Evolutionary conservation across 2,113 vertebrate species (phyloP).

Genomic region (Nannospalax galili): DNA sequence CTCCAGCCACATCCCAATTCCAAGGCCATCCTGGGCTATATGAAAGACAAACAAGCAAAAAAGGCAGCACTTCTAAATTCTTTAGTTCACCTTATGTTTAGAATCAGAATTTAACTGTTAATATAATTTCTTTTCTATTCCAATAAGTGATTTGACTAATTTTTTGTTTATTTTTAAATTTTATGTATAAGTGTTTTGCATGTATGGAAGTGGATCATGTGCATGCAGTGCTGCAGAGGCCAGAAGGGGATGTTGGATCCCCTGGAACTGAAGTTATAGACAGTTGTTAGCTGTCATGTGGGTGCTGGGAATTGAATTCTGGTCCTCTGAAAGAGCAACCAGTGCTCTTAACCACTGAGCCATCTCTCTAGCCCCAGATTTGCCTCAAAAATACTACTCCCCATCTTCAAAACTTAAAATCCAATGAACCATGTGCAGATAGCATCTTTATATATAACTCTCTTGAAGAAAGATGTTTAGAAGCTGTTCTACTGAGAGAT

Average conservation of each 20-base stretch:
- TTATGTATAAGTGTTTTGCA: too few species aligned
- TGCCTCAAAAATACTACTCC: neutral
- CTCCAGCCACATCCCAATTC: neutral
- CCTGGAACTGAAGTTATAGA: too few species aligned
- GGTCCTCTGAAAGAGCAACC: too few species aligned
- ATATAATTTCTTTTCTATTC: conserved; percentile 21
- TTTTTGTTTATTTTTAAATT: neutral
- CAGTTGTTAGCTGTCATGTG: too few species aligned
- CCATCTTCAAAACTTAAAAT: neutral
- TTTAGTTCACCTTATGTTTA: neutral
- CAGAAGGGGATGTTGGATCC: too few species aligned
- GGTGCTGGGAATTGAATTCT: too few species aligned
- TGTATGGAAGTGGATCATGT: too few species aligned
- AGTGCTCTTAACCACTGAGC: too few species aligned
- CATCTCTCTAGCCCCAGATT: too few species aligned
- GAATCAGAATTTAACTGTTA: neutral
- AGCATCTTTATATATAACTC: neutral
- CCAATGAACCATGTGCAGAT: neutral
- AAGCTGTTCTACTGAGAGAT: neutral
- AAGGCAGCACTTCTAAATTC: neutral
- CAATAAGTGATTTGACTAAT: neutral
- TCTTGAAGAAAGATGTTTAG: neutral
- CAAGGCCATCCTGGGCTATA: too few species aligned
- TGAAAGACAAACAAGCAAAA: neutral
- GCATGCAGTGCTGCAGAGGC: too few species aligned